Base-by-base conservation (phyloP, 2,113 vertebrate genomes). In the Paedocypris sp. region DNA sequence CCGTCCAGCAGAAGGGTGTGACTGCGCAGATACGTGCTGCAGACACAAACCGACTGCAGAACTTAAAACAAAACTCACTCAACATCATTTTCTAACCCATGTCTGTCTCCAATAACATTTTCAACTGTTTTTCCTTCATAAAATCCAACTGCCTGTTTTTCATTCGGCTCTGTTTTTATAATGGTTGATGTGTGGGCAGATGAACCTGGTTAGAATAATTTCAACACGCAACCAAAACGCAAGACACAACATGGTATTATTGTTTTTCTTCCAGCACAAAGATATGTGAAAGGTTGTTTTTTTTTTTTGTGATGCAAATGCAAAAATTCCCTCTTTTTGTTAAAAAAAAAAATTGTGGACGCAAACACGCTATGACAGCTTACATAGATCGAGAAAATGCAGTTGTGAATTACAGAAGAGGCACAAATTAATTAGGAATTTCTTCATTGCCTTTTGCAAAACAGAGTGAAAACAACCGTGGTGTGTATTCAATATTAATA, bases 81-180 rank as follows among this genome's bases (percentile, higher is more conserved):
- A 64, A 29, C 25, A 47, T 64, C 12, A 59, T 64, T 73, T 60
- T 59, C 36, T 38, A 53, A 60, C 39, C 6, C 15, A 33, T 6
- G 29, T 58, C 45, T 59, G 23, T 12, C 43, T 60, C 45, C 28
- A 38, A 48, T 50, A 70, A 66, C 60, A 25, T 45, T 51, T 67
- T 48, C 33, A 50, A 69, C 49, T 38, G 39, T 53, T 56, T 62
- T 69, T 53, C 33, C 35, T 46, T 59, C 23, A 13, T 69, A 54
- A 62, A 50, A 51, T 36, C 59, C 31, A 18, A 41, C 63, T 39
- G 59, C 60, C 52, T 66, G 69, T 59, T 72, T 73, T 62, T 66
- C 51, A 65, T 70, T 51, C 52, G 54, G 68, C 19, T 69, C 36
- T 48, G 64, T 77, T 75, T 78, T 42, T 62, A 41, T 56, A 38